Evolutionary conservation across 2,888 invertebrate genomes (phyloP).

Genomic region (Invenusta paracnida): DNA sequence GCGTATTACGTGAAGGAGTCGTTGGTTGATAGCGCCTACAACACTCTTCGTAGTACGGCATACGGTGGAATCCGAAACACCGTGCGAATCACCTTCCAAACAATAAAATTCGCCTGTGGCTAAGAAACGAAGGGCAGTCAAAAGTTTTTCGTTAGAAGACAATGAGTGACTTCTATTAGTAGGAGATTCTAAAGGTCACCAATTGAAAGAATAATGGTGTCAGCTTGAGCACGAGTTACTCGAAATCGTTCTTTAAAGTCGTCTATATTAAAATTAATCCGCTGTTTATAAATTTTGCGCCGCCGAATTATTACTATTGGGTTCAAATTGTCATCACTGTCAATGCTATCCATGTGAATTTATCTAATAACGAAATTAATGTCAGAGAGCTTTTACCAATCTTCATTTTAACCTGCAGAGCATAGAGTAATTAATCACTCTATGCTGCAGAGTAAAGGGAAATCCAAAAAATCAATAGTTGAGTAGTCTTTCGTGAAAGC

Average conservation of each 20-base stretch:
- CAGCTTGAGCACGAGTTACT: not conserved
- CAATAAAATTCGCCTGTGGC: not conserved
- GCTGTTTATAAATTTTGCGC: not conserved
- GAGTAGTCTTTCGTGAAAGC: not conserved
- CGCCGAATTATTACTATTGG: not conserved
- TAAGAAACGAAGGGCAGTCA: not conserved
- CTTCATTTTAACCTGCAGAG: not conserved
- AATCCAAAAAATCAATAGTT: not conserved
- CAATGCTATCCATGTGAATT: not conserved
- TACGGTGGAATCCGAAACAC: not conserved
- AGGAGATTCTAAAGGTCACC: not conserved
- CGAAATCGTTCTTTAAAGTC: conserved; percentile 13
- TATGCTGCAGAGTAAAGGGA: not conserved
- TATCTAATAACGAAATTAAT: not conserved
- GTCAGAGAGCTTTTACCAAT: not conserved
- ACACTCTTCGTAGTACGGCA: not conserved
- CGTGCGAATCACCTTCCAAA: not conserved
- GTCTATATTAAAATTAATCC: not conserved
- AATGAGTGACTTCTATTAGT: not conserved
- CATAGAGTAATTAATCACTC: not conserved
- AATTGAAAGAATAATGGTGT: not conserved
- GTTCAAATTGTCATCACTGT: not conserved
- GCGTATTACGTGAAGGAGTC: not conserved
- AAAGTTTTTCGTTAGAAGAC: not conserved
- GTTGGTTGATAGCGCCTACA: not conserved